Base-by-base conservation (phyloP, 1,140 invertebrate species). In the Heliothis virescens region DNA sequence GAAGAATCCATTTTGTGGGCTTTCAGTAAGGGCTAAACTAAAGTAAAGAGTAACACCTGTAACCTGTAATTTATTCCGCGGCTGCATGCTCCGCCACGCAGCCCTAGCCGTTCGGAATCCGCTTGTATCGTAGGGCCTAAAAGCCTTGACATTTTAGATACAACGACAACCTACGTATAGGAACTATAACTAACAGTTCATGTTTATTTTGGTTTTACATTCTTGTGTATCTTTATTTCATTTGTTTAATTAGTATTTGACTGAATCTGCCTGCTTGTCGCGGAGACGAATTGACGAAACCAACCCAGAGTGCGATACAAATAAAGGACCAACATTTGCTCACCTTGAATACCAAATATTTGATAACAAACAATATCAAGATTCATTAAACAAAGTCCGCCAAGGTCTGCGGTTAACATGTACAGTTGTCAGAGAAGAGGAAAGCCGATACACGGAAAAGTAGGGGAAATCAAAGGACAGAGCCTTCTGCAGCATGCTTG, bases 331-430 rank as follows among this genome's bases (percentile, higher is more conserved):
- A n/a, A 18, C n/a, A n/a, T 65, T 12, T 5, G 41, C 12, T 67
- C 63, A 67, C 63, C 63, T 67, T 67, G 63, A 67, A 48, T 48
- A 12, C 41, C 41, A 71, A 71, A 71, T 73, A 73, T 41, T 73
- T 34, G n/a, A 55, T 41, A 18, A 11, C n/a, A 73, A 41, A 73
- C 52, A 59, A 73, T 48, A 73, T 60, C 29, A 59, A 59, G 53
- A 73, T 73, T 73, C 71, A 59, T 59, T 41, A 59, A 59, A 73
- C 34, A 73, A 41, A 57, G 34, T 16, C 7, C 5, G 12, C 59
- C 29, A 57, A 73, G 71, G 71, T 73, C 16, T 59, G 55, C 34
- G 55, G 53, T 67, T 1, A 67, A 67, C 41, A 63, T 29, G 18
- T 71, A 10, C 29, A 53, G 18, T 15, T 53, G 48, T 71, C 21